Evolutionary conservation across 2,888 invertebrate species (phyloP).

Genomic region (Bimastos eiseni): DNA sequence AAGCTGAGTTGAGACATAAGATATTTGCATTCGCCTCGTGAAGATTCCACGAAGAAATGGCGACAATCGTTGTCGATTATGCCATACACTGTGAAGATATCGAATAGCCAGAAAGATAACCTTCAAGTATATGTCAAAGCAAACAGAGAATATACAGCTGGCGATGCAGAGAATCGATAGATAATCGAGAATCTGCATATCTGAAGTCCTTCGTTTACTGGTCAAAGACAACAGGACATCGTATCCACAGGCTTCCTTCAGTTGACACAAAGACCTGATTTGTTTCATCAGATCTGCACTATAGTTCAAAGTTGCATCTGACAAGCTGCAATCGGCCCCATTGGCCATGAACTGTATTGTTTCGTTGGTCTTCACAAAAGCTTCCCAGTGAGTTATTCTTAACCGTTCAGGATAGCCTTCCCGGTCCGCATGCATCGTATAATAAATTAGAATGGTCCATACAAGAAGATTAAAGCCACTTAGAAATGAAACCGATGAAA

Average conservation of each 20-base stretch:
- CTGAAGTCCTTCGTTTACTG: background rate
- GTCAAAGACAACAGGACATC: background rate
- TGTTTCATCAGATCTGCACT: background rate
- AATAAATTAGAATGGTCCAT: background rate
- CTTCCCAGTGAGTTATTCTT: background rate
- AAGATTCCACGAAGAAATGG: background rate
- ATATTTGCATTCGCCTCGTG: conserved; percentile 14
- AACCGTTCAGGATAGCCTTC: background rate
- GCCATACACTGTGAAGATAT: background rate
- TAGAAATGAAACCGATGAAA: background rate
- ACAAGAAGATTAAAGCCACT: background rate
- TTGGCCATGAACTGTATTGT: background rate
- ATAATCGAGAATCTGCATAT: background rate
- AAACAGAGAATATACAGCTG: background rate
- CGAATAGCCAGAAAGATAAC: background rate
- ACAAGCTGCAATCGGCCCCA: background rate
- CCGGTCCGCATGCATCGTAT: background rate
- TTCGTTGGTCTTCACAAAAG: too few relatives aligned
- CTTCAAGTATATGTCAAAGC: background rate
- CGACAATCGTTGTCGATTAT: background rate
- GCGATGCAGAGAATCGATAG: background rate
- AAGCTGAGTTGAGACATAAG: background rate
- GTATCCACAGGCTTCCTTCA: background rate
- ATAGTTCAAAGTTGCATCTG: background rate
- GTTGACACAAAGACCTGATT: background rate